Conservation (phyloP, 92 coral and sea anemone species). For the Micromussa lordhowensis region DNA sequence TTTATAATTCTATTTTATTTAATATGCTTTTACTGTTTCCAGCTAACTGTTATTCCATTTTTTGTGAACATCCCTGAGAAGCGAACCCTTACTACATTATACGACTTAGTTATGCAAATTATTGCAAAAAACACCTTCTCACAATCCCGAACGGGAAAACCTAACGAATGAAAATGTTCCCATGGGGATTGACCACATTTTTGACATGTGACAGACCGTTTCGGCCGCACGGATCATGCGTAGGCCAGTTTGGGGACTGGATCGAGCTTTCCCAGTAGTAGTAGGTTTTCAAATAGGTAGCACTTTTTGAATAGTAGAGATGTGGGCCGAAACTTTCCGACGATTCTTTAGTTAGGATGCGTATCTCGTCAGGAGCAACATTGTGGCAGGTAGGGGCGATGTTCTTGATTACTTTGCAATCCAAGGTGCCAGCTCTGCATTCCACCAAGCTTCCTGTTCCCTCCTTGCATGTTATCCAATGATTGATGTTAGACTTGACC, state of each 20-base stretch:
- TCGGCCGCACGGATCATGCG: slow-evolving; percentile 63
- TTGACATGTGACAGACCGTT: slow-evolving; percentile 48
- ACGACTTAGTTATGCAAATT: neutral
- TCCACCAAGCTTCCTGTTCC: slow-evolving; percentile 64
- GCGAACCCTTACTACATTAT: neutral
- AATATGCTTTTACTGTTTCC: neutral
- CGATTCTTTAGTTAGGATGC: slow-evolving; percentile 29
- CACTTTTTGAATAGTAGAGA: slow-evolving; percentile 32
- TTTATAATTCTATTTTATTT: neutral
- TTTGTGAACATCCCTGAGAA: neutral
- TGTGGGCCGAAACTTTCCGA: slow-evolving; percentile 23
- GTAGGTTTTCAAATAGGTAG: slow-evolving; percentile 34
- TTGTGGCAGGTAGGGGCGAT: slow-evolving; percentile 26
- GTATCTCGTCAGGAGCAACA: slow-evolving; percentile 48
- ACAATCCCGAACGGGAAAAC: neutral
- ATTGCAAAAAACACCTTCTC: neutral
- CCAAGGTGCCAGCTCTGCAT: slow-evolving; percentile 53
- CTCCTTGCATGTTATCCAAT: slow-evolving; percentile 75
- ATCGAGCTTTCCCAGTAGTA: slow-evolving; percentile 56
- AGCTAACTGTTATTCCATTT: neutral
- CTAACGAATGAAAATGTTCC: slow-evolving; percentile 61
- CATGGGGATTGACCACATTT: slow-evolving; percentile 50
- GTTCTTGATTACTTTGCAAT: slow-evolving; percentile 44
- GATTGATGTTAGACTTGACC: slow-evolving; percentile 76
- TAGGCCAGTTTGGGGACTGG: slow-evolving; percentile 56